phyloP scores from a whole-genome alignment of 2,888 invertebrate species.

The Steinernema carpocapsae region DNA sequence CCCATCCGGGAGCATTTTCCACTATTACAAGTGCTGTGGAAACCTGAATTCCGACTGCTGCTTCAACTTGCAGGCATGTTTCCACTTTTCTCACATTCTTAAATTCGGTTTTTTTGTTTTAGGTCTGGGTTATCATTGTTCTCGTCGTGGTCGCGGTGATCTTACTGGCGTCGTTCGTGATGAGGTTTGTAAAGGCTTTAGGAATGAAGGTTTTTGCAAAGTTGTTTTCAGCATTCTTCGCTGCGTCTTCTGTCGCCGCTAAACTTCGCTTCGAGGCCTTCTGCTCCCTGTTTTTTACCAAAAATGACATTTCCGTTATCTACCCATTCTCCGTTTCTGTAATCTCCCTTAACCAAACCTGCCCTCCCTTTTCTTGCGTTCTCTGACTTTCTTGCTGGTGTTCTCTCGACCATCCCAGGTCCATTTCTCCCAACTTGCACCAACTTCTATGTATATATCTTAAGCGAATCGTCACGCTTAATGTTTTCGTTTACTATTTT shows the following conservation, averaged over 20 bases:
- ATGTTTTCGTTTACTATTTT: not conserved
- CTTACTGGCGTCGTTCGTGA: constrained; percentile 57
- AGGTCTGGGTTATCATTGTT: constrained; percentile 62
- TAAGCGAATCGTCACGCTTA: no score
- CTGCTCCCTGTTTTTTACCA: not conserved
- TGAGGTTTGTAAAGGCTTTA: no score
- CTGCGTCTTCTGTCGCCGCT: constrained; percentile 62
- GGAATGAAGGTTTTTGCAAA: no score
- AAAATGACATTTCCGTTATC: not conserved
- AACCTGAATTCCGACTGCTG: constrained; percentile 63
- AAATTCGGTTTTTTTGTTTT: constrained; percentile 1
- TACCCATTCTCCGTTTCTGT: not conserved
- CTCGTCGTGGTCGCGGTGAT: constrained; percentile 61
- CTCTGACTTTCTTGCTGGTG: not conserved
- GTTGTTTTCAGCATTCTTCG: constrained; percentile 40
- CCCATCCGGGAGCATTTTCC: constrained; percentile 59
- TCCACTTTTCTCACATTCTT: not conserved
- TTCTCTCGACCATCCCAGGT: not conserved
- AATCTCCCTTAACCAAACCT: constrained; percentile 10
- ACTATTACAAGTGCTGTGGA: constrained; percentile 67
- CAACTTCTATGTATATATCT: not conserved
- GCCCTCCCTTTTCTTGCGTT: constrained; percentile 21
- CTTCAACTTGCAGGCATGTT: constrained; percentile 58
- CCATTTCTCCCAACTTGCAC: not conserved
- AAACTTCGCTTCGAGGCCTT: not conserved